Base-by-base conservation (phyloP, 2,888 invertebrate genomes). In the Girardia tigrina region DNA sequence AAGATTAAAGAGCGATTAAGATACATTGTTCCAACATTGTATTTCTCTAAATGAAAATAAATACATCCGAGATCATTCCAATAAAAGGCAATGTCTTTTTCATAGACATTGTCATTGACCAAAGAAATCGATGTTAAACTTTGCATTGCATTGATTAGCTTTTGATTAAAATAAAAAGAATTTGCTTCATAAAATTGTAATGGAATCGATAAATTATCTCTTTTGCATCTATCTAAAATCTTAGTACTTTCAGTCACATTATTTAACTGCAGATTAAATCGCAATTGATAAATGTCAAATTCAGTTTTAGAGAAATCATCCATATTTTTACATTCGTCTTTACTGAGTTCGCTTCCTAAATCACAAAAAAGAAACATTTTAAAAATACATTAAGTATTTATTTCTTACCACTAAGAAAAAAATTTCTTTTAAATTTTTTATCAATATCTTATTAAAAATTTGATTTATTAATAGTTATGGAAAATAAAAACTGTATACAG, bases 1-100 rank as follows among this genome's bases (percentile, higher is more conserved):
- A 20, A 56, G 4, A n/a, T 56, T n/a, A 56, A 8, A 4, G 56
- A 56, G 84, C 89, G 88, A 80, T 89, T 89, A 79, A 91, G 88
- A 84, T 91, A 90, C 82, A 90, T 89, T 73, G 89, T 88, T 6
- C 90, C 90, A 77, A 91, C 86, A 83, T 89, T 89, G 71, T 90
- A 90, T 85, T 91, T 91, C 26, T 89, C 89, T 84, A 91, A 87
- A 42, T 90, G 89, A 81, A 90, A 88, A 84, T 91, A 90, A 79
- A 91, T 87, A 74, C 90, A 89, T 70, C 90, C 91, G 81, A 91
- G 87, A 81, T 92, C 91, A 81, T 91, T 92, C 81, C 90, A 89
- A 80, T 89, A 88, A 82, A 89, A 85, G 73, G 88, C 86, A 26
- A 86, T 36, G 20, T 75, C 75, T 20, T 56, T 56, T 12, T 56